Conservation (phyloP, 2,113 vertebrate genomes). For the Procavia capensis region DNA sequence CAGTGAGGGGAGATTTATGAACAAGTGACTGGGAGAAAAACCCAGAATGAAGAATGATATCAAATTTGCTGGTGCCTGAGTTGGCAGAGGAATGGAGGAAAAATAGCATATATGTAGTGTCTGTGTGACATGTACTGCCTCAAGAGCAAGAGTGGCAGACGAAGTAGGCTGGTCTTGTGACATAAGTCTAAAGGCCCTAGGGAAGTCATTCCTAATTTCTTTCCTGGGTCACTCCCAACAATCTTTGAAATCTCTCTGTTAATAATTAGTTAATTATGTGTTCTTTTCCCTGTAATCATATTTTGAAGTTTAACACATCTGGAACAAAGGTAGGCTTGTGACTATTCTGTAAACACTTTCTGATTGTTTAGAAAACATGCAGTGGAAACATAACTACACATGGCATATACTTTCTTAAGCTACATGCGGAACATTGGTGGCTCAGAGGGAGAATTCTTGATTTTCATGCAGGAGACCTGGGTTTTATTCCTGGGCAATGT, state of each 20-base stretch:
- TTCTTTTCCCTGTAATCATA: background rate
- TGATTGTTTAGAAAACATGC: constrained; percentile 44
- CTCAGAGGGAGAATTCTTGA: background rate
- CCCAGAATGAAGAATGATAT: constrained; percentile 61
- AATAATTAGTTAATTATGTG: background rate
- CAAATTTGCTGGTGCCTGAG: constrained; percentile 22
- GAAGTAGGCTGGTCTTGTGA: background rate
- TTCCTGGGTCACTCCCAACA: background rate
- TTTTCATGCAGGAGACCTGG: background rate
- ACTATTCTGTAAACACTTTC: background rate
- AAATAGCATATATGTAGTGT: background rate
- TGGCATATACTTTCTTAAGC: background rate
- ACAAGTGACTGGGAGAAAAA: constrained; percentile 62
- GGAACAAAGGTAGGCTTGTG: background rate
- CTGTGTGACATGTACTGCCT: constrained; percentile 33
- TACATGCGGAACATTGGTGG: background rate
- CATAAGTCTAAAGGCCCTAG: background rate
- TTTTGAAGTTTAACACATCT: constrained; percentile 11
- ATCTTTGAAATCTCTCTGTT: constrained; percentile 13
- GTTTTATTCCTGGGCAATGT: background rate
- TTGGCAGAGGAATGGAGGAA: constrained; percentile 24
- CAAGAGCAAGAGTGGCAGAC: background rate
- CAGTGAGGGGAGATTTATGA: constrained; percentile 53
- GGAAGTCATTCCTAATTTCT: background rate
- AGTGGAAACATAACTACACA: background rate